Evolutionary conservation across 2,797 vertebrate species (phyloP).

Genomic region (Psittacula echo): DNA sequence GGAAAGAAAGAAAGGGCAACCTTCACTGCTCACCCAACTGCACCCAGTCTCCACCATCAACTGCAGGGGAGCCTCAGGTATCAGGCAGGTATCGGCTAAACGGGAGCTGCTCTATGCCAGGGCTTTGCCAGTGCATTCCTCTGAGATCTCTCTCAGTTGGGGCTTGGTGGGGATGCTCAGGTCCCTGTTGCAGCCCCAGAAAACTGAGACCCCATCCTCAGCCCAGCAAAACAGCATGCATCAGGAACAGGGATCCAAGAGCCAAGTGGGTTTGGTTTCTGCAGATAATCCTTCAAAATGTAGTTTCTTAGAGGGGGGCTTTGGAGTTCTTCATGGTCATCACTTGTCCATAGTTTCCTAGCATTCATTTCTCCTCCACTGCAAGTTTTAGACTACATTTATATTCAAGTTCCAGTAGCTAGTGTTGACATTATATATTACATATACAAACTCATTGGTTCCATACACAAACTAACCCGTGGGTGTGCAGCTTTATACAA

Average conservation of each 20-base stretch:
- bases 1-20: not conserved
- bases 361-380: not conserved
- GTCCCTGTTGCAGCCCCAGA: not conserved
- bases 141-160: not conserved
- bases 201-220: not conserved
- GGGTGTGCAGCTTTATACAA: not conserved
- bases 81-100: not conserved
- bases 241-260: not conserved
- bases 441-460: conserved; percentile 4
- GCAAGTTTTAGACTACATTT: not conserved
- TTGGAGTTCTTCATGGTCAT: not conserved
- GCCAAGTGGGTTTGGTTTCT: not conserved
- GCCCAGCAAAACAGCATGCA: not conserved
- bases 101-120: not conserved
- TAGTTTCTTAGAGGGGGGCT: not conserved
- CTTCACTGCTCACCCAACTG: not conserved
- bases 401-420: not conserved
- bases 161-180: not conserved
- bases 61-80: not conserved
- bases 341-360: not conserved
- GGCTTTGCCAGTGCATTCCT: not conserved
- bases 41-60: not conserved
- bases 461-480: not conserved
- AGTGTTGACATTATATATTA: conserved; percentile 9
- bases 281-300: not conserved